Percentiles rank a stretch among this genome's conserved stretches.
These are phyloP conservation scores for Lathamus discolor DNA, from an alignment of 2,113 vertebrate genomes.

Conservation along the genomic window DNA sequence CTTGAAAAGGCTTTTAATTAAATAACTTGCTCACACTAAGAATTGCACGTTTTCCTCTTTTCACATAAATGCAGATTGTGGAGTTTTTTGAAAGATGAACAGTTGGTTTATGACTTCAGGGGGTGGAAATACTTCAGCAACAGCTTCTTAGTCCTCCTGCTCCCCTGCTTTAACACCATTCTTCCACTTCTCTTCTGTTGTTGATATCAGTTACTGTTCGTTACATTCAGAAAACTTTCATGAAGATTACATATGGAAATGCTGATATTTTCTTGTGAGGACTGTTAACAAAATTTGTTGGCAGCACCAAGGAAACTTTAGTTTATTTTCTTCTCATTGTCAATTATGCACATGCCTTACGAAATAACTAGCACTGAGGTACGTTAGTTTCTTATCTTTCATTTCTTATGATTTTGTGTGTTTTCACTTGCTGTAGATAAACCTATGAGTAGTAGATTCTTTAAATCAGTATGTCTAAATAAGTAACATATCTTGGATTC, in stretches of 20 bases:
- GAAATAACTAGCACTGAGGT: background rate
- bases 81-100: background rate
- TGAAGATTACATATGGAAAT: background rate
- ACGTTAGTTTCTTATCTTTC: background rate
- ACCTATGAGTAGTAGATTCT: background rate
- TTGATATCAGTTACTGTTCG: background rate
- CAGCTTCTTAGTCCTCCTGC: background rate
- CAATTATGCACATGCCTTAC: background rate
- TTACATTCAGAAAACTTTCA: background rate
- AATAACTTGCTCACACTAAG: background rate
- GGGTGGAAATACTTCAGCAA: background rate
- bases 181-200: background rate
- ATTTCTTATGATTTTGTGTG: background rate
- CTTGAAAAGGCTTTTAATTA: background rate
- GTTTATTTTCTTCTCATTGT: background rate
- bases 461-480: background rate
- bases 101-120: background rate
- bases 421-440: background rate
- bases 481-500: background rate
- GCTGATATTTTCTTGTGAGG: background rate
- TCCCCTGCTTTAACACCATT: background rate
- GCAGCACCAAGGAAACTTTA: background rate
- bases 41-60: background rate
- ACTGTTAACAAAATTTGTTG: background rate
- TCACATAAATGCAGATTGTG: background rate